Evolutionary conservation across 2,888 invertebrate genomes (phyloP).

Genomic region (Agelastica alni): DNA sequence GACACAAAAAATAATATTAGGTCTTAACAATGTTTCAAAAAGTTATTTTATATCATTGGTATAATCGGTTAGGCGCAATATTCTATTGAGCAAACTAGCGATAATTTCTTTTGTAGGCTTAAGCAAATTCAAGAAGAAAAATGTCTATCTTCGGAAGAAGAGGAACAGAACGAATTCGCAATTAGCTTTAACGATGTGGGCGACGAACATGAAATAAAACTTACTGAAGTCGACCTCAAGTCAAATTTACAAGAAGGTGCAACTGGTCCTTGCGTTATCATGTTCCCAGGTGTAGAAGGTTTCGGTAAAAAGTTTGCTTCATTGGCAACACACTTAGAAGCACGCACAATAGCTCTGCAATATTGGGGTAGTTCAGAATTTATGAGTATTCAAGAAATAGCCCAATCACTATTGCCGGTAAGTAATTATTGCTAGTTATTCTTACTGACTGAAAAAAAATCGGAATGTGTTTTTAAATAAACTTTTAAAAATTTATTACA

Average conservation of each 20-base stretch:
- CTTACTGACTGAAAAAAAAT: too few relatives aligned
- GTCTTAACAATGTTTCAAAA: too few relatives aligned
- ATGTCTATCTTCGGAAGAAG: conserved; percentile 62
- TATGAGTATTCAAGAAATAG: conserved; percentile 60
- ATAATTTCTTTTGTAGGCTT: too few relatives aligned
- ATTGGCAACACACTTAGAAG: conserved; percentile 59
- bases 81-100: too few relatives aligned
- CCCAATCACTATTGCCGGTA: conserved; percentile 61
- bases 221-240: conserved; percentile 4
- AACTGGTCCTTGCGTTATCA: conserved; percentile 57
- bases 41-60: too few relatives aligned
- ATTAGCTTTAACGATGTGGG: conserved; percentile 47
- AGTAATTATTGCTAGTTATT: too few relatives aligned
- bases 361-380: conserved; percentile 56
- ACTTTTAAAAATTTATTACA: too few relatives aligned
- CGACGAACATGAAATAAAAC: conserved; percentile 55
- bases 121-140: conserved; percentile 61
- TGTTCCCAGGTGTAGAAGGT: conserved; percentile 73
- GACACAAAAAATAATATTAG: too few relatives aligned
- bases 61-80: too few relatives aligned
- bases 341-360: conserved; percentile 62
- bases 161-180: neutral
- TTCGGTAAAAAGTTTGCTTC: conserved; percentile 61
- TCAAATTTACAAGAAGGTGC: neutral
- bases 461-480: too few relatives aligned